Base-by-base conservation (phyloP, 1,140 invertebrate genomes). In the Hypsibius dujardini region DNA sequence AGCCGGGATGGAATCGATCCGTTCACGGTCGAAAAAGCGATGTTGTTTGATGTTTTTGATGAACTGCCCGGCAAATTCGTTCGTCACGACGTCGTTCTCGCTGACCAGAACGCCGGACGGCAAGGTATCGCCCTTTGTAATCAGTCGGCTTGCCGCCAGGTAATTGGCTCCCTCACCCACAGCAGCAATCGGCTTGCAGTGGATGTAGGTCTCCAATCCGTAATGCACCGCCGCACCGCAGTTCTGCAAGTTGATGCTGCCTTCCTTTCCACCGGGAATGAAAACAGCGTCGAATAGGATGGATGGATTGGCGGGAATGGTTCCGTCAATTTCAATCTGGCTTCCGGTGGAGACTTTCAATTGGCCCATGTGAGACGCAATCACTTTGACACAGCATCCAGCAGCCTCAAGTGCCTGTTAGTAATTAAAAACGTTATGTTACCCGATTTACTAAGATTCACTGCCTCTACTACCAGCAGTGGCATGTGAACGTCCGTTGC, bases 281-380 rank as follows among this genome's bases (percentile, higher is more conserved):
- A 67, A 42, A 12, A 67, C 12, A 45, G 62, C 62, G 45, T 67
- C 62, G 62, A 67, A 67, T 42, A 67, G 42, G 62, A 67, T 67
- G 12, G 62, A 67, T 45, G 62, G 62, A 12, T 15, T 67, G 62
- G 62, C 42, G 12, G 45, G 12, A 12, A 67, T 67, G 62, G 62
- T 67, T 7, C 62, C 62, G 62, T 67, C 62, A 12, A 67, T 42
- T 15, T 12, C 12, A 3, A 67, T 42, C 12, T 12, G 3, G 7
- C 42, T 12, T 67, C 62, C 62, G 12, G 62, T 67, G 7, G 62
- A 12, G 12, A 42, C 7, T 3, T 42, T 12, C 12, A 67, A 15
- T 3, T 12, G 12, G 12, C 62, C 62, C 12, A 45, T 3, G 42
- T 67, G 62, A 7, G 62, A 42, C 12, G 62, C 62, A 12, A 67